These are phyloP conservation scores for Meta bourneti DNA, from an alignment of 2,888 invertebrate species.

Conservation along the genomic window DNA sequence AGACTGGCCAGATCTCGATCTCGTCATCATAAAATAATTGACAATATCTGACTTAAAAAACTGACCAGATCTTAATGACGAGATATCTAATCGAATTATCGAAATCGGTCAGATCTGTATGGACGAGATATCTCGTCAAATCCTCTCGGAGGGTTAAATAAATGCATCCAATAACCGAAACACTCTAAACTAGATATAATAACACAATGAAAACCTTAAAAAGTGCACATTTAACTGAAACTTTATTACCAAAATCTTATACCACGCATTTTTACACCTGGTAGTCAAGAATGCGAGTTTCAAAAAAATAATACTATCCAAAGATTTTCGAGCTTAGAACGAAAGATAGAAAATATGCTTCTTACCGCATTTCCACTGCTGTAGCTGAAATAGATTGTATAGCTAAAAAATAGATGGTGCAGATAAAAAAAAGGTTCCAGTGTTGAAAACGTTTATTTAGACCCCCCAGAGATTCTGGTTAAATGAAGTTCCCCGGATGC, in stretches of 20 bases:
- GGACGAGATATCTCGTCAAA: too few species aligned
- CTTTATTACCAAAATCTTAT: neutral
- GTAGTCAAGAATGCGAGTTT: neutral
- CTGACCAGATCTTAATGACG: too few species aligned
- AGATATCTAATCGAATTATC: too few species aligned
- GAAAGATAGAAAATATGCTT: neutral
- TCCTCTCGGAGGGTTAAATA: too few species aligned
- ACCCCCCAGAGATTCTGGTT: conserved; percentile 46
- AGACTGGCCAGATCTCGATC: too few species aligned
- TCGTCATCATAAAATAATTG: too few species aligned
- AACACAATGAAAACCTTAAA: too few species aligned
- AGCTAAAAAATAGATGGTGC: neutral
- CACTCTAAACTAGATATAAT: too few species aligned
- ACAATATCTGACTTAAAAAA: too few species aligned
- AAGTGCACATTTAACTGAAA: neutral
- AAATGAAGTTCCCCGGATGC: conserved; percentile 44
- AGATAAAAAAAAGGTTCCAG: neutral
- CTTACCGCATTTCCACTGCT: neutral
- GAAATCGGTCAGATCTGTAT: too few species aligned
- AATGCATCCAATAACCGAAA: too few species aligned
- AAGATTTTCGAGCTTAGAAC: neutral
- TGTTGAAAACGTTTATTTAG: neutral
- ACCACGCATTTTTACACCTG: neutral
- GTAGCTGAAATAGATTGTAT: neutral
- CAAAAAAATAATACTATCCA: neutral